Base-by-base conservation (phyloP, 2,888 invertebrate genomes). In the Callyntrura guangdongensis region DNA sequence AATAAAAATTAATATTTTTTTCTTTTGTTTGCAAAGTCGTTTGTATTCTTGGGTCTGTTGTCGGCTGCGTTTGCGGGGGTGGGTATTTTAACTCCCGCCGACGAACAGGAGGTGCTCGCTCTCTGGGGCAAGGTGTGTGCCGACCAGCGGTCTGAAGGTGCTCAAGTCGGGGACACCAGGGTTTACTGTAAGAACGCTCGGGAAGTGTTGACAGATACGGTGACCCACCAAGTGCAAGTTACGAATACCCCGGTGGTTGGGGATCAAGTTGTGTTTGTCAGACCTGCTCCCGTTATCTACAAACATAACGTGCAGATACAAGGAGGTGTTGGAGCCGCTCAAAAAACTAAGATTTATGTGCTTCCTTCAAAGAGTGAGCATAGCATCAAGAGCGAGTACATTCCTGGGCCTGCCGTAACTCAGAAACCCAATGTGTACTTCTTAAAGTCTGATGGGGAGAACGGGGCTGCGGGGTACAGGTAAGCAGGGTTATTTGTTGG, bases 281-380 rank as follows among this genome's bases (percentile, higher is more conserved):
- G 86, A 47, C 90, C 90, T 14, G 82, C 90, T 49, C 86, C 90
- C 69, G 74, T 90, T 0, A 36, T 61, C 8, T 91, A 89, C 79
- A 82, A 89, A 27, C 91, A 91, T 47, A 89, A 89, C 20, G 91
- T 91, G n/a, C 81, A 86, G 20, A 86, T 91, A 47, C 82, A 89
- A 25, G 91, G 91, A 45, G 81, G 74, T 11, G 79, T 49, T 12
- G 90, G 84, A 8, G 22, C 69, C 9, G 90, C 72, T n/a, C 90
- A 61, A 20, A 86, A 89, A 36, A 92, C 91, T 17, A 92, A 92
- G 82, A 90, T 92, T 69, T 92, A 87, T 64, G 91, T 92, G 6
- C 67, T 92, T 45, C 91, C 91, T 5, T 87, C 87, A 27, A 83
- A 72, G 81, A 72, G 69, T 72, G 59, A 83, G 12, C 91, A 92